Evolutionary conservation across 2,797 vertebrate species (phyloP), one percentile per base, ranked within the genome.

Genomic region (Gymnocypris eckloni): DNA sequence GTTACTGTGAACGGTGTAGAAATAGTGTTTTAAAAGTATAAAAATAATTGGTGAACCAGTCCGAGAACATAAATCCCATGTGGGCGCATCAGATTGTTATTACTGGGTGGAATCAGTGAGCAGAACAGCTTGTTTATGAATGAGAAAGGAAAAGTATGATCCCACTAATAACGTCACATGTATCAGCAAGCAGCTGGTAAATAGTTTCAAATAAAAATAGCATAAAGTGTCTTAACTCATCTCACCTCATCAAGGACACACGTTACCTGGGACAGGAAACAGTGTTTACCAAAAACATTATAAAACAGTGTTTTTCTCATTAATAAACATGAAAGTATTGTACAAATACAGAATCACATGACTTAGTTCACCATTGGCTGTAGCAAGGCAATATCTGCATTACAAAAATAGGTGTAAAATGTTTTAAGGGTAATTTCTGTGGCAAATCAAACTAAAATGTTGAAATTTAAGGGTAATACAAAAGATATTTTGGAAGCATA

Each of bases 171-270:
- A 70, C 2, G 16, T 70, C 48, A 41, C 37, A 77, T 28, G 33
- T 39, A 56, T 41, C 33, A 67, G n/a, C 33, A 41, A 69, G 70
- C 70, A 48, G 25, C 39, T 73, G 56, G 56, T 64, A 75, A 37
- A 64, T 50, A 61, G 54, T 33, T 67, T 84, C 4, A 56, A 77
- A 77, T 43, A 52, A 76, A 77, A 45, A 77, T 77, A 10, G 61
- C 73, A 67, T 67, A 67, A 77, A 84, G 48, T 56, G 83, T 70
- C 37, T 79, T 48, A 56, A 70, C 75, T 70, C 25, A 20, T 69
- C 75, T 52, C 28, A 81, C 64, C 43, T 69, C 64, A 67, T 39
- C 43, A 52, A 71, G 37, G n/a, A 43, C 48, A 69, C 48, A 59
- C 22, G 33, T 41, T 43, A 76, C 76, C 71, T 37, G 52, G 52